Evolutionary conservation across 2,113 vertebrate species (phyloP).

Genomic region (Sylvilagus bachmani): DNA sequence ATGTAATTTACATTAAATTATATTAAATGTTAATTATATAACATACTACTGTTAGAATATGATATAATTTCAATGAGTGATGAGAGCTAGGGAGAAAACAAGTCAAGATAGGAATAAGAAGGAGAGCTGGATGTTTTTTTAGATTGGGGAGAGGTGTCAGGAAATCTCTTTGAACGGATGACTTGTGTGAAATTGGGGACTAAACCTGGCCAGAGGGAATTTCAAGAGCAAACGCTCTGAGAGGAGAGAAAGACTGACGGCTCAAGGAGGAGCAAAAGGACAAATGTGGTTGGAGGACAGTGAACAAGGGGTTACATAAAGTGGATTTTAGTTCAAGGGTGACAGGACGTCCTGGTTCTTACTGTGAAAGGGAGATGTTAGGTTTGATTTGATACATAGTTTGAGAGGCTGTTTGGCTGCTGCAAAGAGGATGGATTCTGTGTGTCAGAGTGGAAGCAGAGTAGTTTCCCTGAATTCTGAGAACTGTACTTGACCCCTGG

Average conservation of each 20-base stretch:
- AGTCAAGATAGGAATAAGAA: conserved; percentile 33
- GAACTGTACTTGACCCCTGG: neutral
- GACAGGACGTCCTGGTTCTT: neutral
- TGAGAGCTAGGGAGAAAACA: conserved; percentile 60
- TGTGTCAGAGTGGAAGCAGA: neutral
- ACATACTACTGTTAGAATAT: conserved; percentile 18
- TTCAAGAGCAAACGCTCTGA: neutral
- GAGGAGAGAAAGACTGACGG: neutral
- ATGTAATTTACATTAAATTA: conserved; percentile 71
- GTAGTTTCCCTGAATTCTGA: neutral
- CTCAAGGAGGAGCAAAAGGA: neutral
- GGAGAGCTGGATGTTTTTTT: neutral
- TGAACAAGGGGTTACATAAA: neutral
- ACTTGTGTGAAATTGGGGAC: neutral
- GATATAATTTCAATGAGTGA: conserved; percentile 38
- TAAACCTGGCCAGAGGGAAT: neutral
- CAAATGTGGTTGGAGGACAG: neutral
- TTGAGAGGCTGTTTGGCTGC: conserved; percentile 24
- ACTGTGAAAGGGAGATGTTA: neutral
- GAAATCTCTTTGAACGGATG: conserved; percentile 36
- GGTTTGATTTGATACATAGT: neutral
- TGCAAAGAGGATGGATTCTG: neutral
- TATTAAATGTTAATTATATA: conserved; percentile 72
- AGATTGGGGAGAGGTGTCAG: neutral
- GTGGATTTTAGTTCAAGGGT: neutral